Conservation (phyloP, 2,797 vertebrate species). For the Tokudaia tokunoshimensis region DNA sequence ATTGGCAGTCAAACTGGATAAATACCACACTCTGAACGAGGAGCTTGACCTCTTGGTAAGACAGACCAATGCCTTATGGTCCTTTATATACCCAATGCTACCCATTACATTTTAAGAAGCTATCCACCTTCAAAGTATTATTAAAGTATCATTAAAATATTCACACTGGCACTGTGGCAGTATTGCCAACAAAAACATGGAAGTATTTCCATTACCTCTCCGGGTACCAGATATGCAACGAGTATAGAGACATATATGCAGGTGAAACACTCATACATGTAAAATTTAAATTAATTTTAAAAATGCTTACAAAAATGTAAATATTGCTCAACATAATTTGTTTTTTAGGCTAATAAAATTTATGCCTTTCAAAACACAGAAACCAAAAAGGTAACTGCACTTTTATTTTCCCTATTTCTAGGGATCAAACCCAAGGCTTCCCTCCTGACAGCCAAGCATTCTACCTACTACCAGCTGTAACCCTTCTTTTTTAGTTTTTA, state of each 20-base stretch:
- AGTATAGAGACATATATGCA: background rate
- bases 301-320: background rate
- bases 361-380: conserved; percentile 55
- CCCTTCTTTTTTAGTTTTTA: background rate
- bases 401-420: background rate
- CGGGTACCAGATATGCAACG: background rate
- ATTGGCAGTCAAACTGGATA: conserved; percentile 65
- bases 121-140: background rate
- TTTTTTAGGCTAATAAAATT: conserved; percentile 24
- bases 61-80: background rate
- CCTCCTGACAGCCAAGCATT: background rate
- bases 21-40: conserved; percentile 69
- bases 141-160: background rate
- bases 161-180: background rate
- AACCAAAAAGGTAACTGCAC: background rate
- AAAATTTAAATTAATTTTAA: background rate
- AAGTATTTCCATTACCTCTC: background rate
- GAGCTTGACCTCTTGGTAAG: conserved; percentile 78
- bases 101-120: conserved; percentile 38
- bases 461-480: background rate
- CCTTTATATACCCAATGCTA: background rate
- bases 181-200: background rate
- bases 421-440: background rate
- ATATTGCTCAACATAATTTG: background rate
- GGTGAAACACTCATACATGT: background rate